Evolutionary conservation across 2,888 invertebrate genomes (phyloP).

Genomic region (Drosophila nigritarsus): DNA sequence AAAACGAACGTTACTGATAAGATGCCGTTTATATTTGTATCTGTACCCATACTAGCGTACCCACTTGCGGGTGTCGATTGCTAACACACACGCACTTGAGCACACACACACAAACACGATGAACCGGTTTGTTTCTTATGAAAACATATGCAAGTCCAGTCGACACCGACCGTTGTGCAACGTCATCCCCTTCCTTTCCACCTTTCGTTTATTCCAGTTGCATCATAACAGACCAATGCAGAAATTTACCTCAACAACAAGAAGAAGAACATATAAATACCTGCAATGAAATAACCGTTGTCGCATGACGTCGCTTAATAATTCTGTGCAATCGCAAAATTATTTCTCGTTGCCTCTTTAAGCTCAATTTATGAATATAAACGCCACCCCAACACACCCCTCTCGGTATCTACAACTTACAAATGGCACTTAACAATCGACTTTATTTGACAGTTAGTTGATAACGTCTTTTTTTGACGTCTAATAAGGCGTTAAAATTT

Average conservation of each 20-base stretch:
- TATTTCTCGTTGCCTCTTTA: conserved; percentile 52
- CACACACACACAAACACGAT: conserved; percentile 21
- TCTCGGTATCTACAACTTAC: background rate
- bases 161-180: conserved; percentile 22
- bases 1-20: conserved; percentile 69
- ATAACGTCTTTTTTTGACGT: conserved; percentile 28
- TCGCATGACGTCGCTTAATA: conserved; percentile 67
- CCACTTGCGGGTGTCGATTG: conserved; percentile 62
- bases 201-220: background rate
- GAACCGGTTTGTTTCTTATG: conserved; percentile 58
- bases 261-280: conserved; percentile 14
- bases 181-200: background rate
- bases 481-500: conserved; percentile 8
- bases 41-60: conserved; percentile 7
- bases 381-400: conserved; percentile 1
- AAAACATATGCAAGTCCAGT: conserved; percentile 50
- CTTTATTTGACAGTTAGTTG: conserved; percentile 51
- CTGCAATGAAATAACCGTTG: conserved; percentile 44
- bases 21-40: conserved; percentile 40
- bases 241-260: conserved; percentile 19
- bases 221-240: conserved; percentile 26
- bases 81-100: conserved; percentile 27
- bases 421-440: conserved; percentile 7
- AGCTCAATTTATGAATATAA: conserved; percentile 57
- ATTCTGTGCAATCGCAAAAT: conserved; percentile 48